Base-by-base conservation (phyloP, 2,113 vertebrate species). In the Monopterus albus region DNA sequence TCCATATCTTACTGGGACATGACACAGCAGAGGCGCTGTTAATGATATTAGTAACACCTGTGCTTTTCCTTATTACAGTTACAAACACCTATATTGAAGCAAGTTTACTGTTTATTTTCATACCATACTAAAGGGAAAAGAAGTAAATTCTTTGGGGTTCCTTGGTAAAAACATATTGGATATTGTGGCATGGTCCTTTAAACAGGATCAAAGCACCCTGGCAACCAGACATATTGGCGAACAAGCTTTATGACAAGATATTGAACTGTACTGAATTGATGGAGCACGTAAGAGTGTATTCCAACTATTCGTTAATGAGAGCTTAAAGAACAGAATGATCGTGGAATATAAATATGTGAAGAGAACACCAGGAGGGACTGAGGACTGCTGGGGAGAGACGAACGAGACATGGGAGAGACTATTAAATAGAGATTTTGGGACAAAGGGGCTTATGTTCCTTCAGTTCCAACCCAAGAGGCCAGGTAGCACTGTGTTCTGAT, bases 401-500 rank as follows among this genome's bases (percentile, higher is more conserved):
- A 50, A 60, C 0, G 3, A 71, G 51, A 55, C 40, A 42, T 56
- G 51, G 53, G 38, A 42, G 28, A 52, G 78, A 78, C 62, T 83
- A 56, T 58, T 63, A 79, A 79, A 79, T 11, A 59, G 46, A 25
- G 49, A 60, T 26, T 73, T 33, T 65, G 17, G 52, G 64, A 78
- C 78, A 81, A 73, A 78, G 64, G 75, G 7, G 21, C 47, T 57
- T 79, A 55, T 75, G 60, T 79, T 70, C 29, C 25, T 50, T 47
- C 43, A 28, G 25, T 42, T 68, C 15, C 13, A 52, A 21, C 50
- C 33, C 18, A 40, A 66, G 45, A 62, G 25, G 5, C 40, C 29
- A 65, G 58, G 58, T 61, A 62, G 64, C 51, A 29, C 40, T 39
- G 43, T 1, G 0, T 10, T 60, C 50, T 55, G 29, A 42, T 59